phyloP scores from a whole-genome alignment of 1,140 invertebrate species.

The Philotrypesis tridentata region DNA sequence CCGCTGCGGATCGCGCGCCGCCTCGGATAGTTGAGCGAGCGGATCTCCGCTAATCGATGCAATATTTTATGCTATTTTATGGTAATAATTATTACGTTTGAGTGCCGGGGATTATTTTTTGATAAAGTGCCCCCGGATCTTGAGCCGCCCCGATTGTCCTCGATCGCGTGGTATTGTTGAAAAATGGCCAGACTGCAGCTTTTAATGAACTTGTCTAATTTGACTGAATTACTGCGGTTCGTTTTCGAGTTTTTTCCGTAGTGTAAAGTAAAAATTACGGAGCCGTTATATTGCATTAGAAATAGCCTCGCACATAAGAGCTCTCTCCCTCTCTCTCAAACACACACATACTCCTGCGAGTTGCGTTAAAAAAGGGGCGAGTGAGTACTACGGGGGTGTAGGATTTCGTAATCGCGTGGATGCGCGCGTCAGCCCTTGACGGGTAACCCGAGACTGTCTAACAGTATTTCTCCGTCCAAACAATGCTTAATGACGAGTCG shows the following conservation, averaged over 20 bases:
- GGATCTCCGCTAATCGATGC: background rate
- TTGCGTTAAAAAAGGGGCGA: background rate
- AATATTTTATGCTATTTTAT: background rate
- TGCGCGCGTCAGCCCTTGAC: background rate
- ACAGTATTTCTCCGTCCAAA: background rate
- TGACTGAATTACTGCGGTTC: too few relatives aligned
- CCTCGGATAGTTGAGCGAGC: too few relatives aligned
- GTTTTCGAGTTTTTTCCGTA: too few relatives aligned
- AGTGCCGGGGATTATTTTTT: background rate
- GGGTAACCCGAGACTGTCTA: conserved; percentile 26
- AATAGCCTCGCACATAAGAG: background rate
- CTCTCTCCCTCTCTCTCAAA: too few relatives aligned
- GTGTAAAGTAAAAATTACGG: background rate
- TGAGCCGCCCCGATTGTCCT: background rate
- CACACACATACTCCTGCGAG: too few relatives aligned
- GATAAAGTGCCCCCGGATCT: background rate
- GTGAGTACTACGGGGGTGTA: background rate
- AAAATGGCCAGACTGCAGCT: too few relatives aligned
- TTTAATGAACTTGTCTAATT: too few relatives aligned
- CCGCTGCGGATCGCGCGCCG: background rate
- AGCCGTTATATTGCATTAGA: too few relatives aligned
- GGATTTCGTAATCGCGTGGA: conserved; percentile 27
- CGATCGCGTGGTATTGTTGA: too few relatives aligned
- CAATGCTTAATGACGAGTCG: conserved; percentile 26
- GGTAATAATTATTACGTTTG: background rate